Evolutionary conservation across 2,113 vertebrate species (phyloP).

Genomic region (Phylloscopus trochilus): DNA sequence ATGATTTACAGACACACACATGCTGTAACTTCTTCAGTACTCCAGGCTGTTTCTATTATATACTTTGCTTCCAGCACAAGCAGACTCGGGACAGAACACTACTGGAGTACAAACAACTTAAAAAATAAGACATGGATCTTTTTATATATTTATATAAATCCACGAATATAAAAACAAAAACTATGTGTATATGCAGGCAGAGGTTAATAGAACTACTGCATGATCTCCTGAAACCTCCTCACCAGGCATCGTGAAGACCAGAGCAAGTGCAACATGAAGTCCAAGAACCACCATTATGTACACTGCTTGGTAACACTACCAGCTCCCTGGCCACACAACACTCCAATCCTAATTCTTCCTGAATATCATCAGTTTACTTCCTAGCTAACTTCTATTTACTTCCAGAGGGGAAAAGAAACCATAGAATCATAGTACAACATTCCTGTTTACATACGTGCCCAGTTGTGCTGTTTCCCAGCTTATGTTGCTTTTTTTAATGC

Average conservation of each 20-base stretch:
- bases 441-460: neutral
- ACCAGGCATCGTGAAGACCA: neutral
- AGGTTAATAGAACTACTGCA: neutral
- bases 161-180: neutral
- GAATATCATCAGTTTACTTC: neutral
- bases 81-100: neutral
- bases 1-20: neutral
- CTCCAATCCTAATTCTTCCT: neutral
- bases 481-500: neutral
- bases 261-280: neutral
- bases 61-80: neutral
- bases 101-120: neutral
- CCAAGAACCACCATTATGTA: neutral
- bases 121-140: neutral
- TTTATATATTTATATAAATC: neutral
- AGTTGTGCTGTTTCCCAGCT: neutral
- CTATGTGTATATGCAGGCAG: neutral
- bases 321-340: neutral
- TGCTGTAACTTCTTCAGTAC: neutral
- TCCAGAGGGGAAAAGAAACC: neutral
- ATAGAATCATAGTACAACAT: neutral
- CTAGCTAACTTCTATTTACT: neutral
- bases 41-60: neutral
- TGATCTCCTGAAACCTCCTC: neutral
- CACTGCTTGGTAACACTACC: neutral